These are phyloP conservation scores for Drosophila pectinifera DNA, from an alignment of 1,140 invertebrate species.

Conservation along the genomic window DNA sequence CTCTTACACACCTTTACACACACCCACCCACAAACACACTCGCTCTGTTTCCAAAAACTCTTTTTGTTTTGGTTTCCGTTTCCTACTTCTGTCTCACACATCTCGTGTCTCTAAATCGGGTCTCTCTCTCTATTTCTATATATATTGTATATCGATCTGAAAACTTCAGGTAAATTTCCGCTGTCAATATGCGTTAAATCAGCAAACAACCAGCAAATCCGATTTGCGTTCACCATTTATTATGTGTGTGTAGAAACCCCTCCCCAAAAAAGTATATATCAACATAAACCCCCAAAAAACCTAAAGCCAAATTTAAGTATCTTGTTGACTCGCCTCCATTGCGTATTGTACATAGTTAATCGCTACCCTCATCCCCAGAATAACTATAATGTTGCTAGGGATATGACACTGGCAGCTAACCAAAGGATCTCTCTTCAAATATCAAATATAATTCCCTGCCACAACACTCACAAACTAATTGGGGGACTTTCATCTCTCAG, in stretches of 20 bases:
- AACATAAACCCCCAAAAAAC: slow-evolving; percentile 2
- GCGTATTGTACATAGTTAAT: slow-evolving; percentile 33
- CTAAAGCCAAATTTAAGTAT: slow-evolving; percentile 20
- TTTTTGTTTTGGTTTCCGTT: slow-evolving; percentile 27
- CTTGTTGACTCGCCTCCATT: slow-evolving; percentile 38
- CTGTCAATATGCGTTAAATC: slow-evolving; percentile 59
- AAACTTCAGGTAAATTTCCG: slow-evolving; percentile 75
- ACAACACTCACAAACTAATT: not conserved
- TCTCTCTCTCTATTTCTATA: slow-evolving; percentile 34
- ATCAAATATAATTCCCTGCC: not conserved
- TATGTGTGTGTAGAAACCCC: slow-evolving; percentile 43
- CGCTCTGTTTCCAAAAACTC: slow-evolving; percentile 12
- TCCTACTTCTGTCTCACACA: slow-evolving; percentile 14
- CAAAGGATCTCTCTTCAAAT: too few relatives aligned
- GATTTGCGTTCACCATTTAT: slow-evolving; percentile 46
- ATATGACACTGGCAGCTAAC: slow-evolving; percentile 12
- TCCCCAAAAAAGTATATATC: not conserved
- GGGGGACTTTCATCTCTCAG: not conserved
- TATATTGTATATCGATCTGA: slow-evolving; percentile 31
- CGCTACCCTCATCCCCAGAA: not conserved
- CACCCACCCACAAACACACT: not conserved
- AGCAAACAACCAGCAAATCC: slow-evolving; percentile 37
- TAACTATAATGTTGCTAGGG: not conserved
- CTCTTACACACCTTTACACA: not conserved
- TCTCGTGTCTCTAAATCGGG: slow-evolving; percentile 27